Evolutionary conservation across 92 coral and sea anemone species (phyloP), one percentile per base, ranked within the genome.

Genomic region (Porites lobata): DNA sequence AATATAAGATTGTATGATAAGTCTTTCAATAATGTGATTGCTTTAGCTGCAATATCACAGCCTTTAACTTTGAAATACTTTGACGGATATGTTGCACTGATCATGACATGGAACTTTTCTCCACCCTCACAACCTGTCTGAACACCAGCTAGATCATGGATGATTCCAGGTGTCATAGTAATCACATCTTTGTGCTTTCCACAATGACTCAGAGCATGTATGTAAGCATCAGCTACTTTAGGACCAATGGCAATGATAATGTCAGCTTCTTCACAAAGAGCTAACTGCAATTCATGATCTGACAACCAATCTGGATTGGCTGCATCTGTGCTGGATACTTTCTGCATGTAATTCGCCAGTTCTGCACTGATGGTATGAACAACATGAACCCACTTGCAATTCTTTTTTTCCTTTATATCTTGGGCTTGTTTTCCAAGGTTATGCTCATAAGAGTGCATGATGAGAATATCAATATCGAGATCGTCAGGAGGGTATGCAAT

Each of bases 41-140:
- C 77, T 26, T 70, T 56, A 9, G 86, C 86, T 17, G 86, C 86
- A 82, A 82, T 56, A 21, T 82, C 86, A 69, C 65, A 38, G 8
- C 86, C 86, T 26, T 82, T 82, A 14, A 70, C 86, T 43, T 38
- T 70, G 58, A 69, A 82, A 70, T 82, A 82, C 86, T 82, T 82
- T 1, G 65, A 53, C 9, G 8, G 65, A 17, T 69, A 82, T 53
- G 86, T 82, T 38, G 56, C 78, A 82, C 69, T 82, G 57, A 82
- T 53, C 67, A 54, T 8, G 8, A 82, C 22, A 21, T 69, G 86
- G 50, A 82, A 81, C 6, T 69, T 17, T 56, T 69, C 77, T 19
- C 77, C 86, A 56, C 21, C 13, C 17, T 81, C 77, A 32, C 59
- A 26, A 2, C 29, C 2, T 32, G 77, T 67, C 21, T 69, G 86